Evolutionary conservation across 2,888 invertebrate genomes (phyloP).

Genomic region (Acanthosoma haemorrhoidale): DNA sequence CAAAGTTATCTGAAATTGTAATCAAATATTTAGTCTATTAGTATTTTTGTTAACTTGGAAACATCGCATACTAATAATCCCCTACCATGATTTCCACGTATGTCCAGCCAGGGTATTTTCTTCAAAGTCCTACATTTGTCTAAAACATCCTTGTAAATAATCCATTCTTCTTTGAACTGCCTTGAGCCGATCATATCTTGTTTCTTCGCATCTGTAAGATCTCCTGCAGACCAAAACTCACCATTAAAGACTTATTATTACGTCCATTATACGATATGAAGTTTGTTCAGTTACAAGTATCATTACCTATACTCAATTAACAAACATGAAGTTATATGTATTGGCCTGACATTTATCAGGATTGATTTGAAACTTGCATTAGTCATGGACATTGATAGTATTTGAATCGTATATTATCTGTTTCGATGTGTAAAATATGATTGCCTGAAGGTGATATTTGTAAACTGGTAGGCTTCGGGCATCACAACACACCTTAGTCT

Average conservation of each 20-base stretch:
- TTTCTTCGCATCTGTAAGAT: slow-evolving; percentile 82
- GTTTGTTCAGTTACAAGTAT: background rate
- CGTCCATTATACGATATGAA: background rate
- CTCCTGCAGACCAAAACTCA: slow-evolving; percentile 51
- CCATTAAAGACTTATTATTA: background rate
- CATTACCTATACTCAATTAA: background rate
- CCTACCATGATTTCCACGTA: slow-evolving; percentile 85
- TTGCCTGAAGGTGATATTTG: too few species aligned
- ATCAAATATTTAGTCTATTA: background rate
- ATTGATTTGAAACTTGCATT: too few species aligned
- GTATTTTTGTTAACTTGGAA: slow-evolving; percentile 9
- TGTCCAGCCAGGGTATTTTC: slow-evolving; percentile 78
- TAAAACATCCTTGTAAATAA: slow-evolving; percentile 65
- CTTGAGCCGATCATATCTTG: slow-evolving; percentile 71
- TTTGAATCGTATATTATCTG: too few species aligned
- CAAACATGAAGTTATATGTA: background rate
- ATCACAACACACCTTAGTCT: too few species aligned
- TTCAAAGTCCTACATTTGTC: slow-evolving; percentile 60
- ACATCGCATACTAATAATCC: too few species aligned
- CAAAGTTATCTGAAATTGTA: slow-evolving; percentile 75
- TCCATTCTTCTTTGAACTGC: slow-evolving; percentile 79
- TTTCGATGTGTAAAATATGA: too few species aligned
- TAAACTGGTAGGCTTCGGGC: too few species aligned
- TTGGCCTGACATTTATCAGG: background rate
- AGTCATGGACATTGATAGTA: too few species aligned